Conservation (phyloP, 2,797 vertebrate genomes). For the Hypotaenidia philippensis region DNA sequence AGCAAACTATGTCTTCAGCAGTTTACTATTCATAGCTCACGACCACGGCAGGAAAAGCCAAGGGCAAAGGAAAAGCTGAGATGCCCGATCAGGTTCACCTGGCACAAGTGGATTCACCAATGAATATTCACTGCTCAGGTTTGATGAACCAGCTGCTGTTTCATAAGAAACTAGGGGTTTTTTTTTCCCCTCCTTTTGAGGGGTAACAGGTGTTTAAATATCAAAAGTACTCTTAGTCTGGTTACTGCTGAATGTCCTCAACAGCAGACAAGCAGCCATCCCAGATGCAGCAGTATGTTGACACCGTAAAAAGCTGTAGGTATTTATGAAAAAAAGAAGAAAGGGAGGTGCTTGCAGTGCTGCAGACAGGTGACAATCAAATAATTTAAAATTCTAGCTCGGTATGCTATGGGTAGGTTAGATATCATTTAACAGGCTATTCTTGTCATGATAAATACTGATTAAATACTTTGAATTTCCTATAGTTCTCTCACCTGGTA, state of each 20-base stretch:
- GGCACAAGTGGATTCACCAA: not conserved
- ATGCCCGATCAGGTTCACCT: not conserved
- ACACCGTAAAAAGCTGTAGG: not conserved
- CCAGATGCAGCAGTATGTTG: not conserved
- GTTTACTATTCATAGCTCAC: not conserved
- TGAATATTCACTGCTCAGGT: not conserved
- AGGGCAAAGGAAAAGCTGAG: not conserved
- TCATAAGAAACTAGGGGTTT: not conserved
- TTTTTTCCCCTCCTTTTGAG: not conserved
- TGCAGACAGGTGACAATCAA: conserved; percentile 17
- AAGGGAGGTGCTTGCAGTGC: not conserved
- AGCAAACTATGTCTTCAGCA: not conserved
- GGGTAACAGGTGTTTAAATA: not conserved
- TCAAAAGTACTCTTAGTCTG: not conserved
- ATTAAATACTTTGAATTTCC: conserved; percentile 4
- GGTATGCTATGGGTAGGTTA: not conserved
- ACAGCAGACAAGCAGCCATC: not conserved
- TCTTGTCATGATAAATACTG: not conserved
- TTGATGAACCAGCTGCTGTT: not conserved
- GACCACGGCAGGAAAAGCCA: not conserved
- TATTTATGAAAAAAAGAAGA: not conserved
- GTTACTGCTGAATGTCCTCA: not conserved
- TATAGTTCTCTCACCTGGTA: not conserved
- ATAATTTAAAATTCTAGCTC: not conserved
- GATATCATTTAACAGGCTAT: not conserved